Evolutionary conservation across 2,888 invertebrate species (phyloP).

Genomic region (Plebejus melissa): DNA sequence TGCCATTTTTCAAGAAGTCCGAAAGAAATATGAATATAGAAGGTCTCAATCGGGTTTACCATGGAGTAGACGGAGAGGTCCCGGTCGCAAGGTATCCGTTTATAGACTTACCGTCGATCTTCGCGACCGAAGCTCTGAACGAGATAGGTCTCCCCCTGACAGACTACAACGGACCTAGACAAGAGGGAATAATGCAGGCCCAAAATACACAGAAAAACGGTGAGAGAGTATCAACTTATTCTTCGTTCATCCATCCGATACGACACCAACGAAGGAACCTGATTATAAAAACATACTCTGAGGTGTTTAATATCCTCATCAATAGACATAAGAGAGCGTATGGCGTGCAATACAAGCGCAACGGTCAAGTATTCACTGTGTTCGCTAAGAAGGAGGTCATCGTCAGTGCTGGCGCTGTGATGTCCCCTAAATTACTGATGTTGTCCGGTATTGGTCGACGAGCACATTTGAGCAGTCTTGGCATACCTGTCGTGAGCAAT

Average conservation of each 20-base stretch:
- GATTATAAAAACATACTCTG: conserved; percentile 66
- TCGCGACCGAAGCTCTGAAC: conserved; percentile 75
- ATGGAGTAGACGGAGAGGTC: conserved; percentile 79
- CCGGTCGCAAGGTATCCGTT: conserved; percentile 80
- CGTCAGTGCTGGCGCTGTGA: conserved; percentile 53
- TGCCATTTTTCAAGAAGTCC: conserved; percentile 84
- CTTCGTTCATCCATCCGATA: conserved; percentile 82
- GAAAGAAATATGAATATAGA: conserved; percentile 79
- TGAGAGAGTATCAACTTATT: conserved; percentile 79
- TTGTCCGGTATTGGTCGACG: conserved; percentile 62
- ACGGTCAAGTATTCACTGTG: conserved; percentile 44
- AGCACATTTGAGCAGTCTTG: conserved; percentile 47
- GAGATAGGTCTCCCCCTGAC: conserved; percentile 76
- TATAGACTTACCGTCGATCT: conserved; percentile 75
- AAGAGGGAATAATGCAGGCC: conserved; percentile 77
- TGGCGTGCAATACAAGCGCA: conserved; percentile 49
- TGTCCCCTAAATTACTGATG: conserved; percentile 58
- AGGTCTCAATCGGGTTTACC: conserved; percentile 71
- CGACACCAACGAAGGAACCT: conserved; percentile 73
- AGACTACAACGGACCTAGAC: conserved; percentile 76
- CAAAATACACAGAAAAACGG: conserved; percentile 79
- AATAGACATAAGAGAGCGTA: conserved; percentile 60
- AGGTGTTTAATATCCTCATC: conserved; percentile 71
- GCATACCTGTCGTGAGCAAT: conserved; percentile 50
- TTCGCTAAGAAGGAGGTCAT: conserved; percentile 59